Conservation (phyloP, 2,113 vertebrate species). For the Tupaia chinensis region DNA sequence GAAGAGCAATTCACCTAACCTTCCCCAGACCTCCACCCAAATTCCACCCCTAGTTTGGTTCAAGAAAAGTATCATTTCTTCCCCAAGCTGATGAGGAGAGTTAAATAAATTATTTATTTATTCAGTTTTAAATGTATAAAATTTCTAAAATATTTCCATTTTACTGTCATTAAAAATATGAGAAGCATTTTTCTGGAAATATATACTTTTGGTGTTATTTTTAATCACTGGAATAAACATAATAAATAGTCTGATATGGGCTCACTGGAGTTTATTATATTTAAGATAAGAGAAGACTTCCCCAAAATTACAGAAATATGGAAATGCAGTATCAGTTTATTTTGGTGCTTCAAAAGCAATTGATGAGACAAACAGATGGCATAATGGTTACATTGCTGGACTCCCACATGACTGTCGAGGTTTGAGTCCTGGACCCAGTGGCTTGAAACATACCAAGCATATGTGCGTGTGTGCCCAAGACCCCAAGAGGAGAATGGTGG, state of each 20-base stretch:
- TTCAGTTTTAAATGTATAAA: background rate
- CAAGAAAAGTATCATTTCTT: background rate
- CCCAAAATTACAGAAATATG: too few species aligned
- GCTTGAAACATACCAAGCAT: too few species aligned
- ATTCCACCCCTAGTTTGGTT: background rate
- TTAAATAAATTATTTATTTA: background rate
- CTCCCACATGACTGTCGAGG: too few species aligned
- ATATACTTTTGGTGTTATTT: constrained; percentile 9
- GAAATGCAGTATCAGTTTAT: too few species aligned
- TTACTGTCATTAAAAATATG: background rate
- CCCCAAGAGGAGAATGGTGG: too few species aligned
- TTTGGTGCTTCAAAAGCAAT: too few species aligned
- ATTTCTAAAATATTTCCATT: constrained; percentile 9
- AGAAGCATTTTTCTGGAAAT: background rate
- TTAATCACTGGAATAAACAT: background rate
- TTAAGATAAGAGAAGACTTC: background rate
- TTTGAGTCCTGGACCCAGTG: too few species aligned
- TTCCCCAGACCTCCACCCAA: background rate
- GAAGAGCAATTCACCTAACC: background rate
- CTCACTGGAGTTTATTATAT: background rate
- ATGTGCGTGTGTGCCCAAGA: too few species aligned
- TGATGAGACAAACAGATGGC: too few species aligned
- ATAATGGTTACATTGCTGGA: too few species aligned
- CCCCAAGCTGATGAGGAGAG: background rate
- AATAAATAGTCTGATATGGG: background rate